Percentiles rank a stretch among this genome's conserved stretches.
Evolutionary conservation across 1,140 invertebrate genomes (phyloP).

Genomic region (Zelostemma sp.): DNA sequence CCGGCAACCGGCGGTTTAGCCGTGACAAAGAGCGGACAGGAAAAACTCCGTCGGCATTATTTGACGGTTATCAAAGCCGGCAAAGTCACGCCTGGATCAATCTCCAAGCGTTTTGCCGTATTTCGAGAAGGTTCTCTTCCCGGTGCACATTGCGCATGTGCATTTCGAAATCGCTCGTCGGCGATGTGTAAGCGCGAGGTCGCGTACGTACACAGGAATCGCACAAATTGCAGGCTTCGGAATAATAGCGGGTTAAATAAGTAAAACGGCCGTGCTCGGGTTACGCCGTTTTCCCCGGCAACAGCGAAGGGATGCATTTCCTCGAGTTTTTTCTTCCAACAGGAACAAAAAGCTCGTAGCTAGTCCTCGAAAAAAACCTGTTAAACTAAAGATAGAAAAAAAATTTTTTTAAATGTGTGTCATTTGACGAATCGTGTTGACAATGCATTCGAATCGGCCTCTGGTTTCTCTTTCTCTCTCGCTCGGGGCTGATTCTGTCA

Average conservation of each 20-base stretch:
- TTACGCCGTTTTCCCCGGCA: neutral
- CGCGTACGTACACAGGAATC: neutral
- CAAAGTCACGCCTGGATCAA: constrained; percentile 29
- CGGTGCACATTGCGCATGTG: constrained; percentile 23
- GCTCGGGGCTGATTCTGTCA: no score
- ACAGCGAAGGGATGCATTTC: no score
- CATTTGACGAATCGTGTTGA: no score
- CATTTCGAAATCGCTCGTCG: constrained; percentile 15
- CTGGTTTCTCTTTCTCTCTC: no score
- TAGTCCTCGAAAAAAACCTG: no score
- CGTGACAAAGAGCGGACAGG: constrained; percentile 18
- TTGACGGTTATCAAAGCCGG: constrained; percentile 34
- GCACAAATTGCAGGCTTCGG: constrained; percentile 23
- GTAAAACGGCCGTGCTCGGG: neutral
- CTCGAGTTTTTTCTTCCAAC: no score
- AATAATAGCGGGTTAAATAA: constrained; percentile 19
- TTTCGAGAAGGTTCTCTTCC: constrained; percentile 35
- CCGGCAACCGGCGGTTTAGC: constrained; percentile 13
- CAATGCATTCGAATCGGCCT: no score
- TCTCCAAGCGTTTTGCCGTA: constrained; percentile 16
- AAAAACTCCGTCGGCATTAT: constrained; percentile 29
- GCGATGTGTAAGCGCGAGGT: neutral
- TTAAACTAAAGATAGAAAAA: no score
- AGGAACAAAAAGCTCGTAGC: no score
- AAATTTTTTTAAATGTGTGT: no score